Evolutionary conservation across 2,888 invertebrate genomes (phyloP).

Genomic region (Cantharis nigra): DNA sequence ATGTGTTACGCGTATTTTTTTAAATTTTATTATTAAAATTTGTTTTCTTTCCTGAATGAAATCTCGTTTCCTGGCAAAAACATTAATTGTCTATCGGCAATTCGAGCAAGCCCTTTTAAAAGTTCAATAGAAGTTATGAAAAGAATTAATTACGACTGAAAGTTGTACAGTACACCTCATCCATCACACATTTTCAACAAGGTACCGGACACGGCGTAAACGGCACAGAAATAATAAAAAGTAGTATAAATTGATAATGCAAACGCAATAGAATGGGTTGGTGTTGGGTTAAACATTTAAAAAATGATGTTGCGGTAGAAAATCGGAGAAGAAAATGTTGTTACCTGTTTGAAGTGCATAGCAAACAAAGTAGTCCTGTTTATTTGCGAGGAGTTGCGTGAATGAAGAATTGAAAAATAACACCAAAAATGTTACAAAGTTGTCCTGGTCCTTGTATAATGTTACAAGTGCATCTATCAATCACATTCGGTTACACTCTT

Average conservation of each 20-base stretch:
- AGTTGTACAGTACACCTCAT: too few relatives aligned
- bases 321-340: not conserved
- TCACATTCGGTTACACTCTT: constrained; percentile 18
- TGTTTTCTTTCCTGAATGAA: too few relatives aligned
- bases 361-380: not conserved
- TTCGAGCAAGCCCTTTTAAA: too few relatives aligned
- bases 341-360: not conserved
- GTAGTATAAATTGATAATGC: not conserved
- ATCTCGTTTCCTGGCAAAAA: too few relatives aligned
- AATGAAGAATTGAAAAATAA: constrained; percentile 16
- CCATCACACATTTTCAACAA: too few relatives aligned
- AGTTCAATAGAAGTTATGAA: too few relatives aligned
- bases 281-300: not conserved
- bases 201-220: too few relatives aligned
- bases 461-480: constrained; percentile 20
- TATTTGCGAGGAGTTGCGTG: not conserved
- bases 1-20: too few relatives aligned
- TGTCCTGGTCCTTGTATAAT: constrained; percentile 14
- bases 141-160: too few relatives aligned
- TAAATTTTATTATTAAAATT: too few relatives aligned
- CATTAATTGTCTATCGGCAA: too few relatives aligned
- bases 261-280: not conserved
- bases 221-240: not conserved
- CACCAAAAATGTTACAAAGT: constrained; percentile 16
- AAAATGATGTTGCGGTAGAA: not conserved